Evolutionary conservation across 2,888 invertebrate species (phyloP), one percentile per base, ranked within the genome.

Genomic region (Melanostoma scalare): DNA sequence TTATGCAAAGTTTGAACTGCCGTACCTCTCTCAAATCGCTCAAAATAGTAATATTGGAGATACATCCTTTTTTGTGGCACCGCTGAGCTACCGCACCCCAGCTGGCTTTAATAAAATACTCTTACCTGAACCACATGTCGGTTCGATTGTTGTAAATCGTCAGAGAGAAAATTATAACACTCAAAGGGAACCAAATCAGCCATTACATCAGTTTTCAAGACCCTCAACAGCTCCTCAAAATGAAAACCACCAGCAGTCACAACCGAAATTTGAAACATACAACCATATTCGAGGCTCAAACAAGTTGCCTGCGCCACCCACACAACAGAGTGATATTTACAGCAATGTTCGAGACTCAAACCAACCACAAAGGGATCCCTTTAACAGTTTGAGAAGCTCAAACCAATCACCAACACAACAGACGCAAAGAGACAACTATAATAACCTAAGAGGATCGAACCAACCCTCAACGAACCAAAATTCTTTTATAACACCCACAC

Each of bases 61-160:
- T 86, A 89, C 96, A 0, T 96, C 96, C 0, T 96, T 96, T 90
- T 97, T 96, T 87, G 96, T 97, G 5, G 96, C 96, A 0, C 96
- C 96, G 0, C 90, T 96, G 33, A 96, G 96, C 88, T 97, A 96
- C 88, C 94, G 95, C 86, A 94, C 96, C n/a, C 96, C 96, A 0
- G 92, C 93, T 58, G 96, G 96, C 3, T 96, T 96, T 88, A 95
- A 96, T 0, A 97, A 96, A 91, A 96, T 97, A 85, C 94, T 96
- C 0, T 94, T 97, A 89, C 96, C 96, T 0, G 95, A 96, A 9
- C 96, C 96, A 0, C 96, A 97, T 87, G 96, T 97, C 0, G 96
- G 96, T 0, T 96, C 96, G 0, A 96, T 97, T 3, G 96, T 97
- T 0, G 93, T 96, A 1, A 94, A 95, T 87, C 92, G 93, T 77